Percentiles rank a stretch among this genome's conserved stretches.
Evolutionary conservation across 2,888 invertebrate species (phyloP).

Genomic region (Molorchus minor): DNA sequence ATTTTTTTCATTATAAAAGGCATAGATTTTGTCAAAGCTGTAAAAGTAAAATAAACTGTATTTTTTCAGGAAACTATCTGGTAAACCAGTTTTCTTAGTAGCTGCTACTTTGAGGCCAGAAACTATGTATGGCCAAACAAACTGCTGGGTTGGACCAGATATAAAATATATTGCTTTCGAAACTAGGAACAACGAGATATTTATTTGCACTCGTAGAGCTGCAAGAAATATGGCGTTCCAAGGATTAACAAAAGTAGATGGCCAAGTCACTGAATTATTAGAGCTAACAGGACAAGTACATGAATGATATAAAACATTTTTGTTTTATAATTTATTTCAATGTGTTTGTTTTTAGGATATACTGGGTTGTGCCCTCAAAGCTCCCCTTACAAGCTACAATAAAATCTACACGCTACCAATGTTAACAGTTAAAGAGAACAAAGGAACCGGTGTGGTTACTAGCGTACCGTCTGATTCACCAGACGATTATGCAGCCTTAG

Average conservation of each 20-base stretch:
- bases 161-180: slow-evolving; percentile 91
- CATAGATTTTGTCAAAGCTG: too few species aligned
- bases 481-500: slow-evolving; percentile 96
- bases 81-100: slow-evolving; percentile 80
- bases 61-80: slow-evolving; percentile 64
- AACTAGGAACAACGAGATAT: slow-evolving; percentile 77
- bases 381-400: slow-evolving; percentile 85
- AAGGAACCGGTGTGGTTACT: slow-evolving; percentile 97
- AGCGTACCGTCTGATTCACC: slow-evolving; percentile 99
- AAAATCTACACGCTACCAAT: slow-evolving; percentile 94
- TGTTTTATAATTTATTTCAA: background rate
- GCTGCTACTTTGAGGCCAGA: slow-evolving; percentile 98
- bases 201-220: slow-evolving; percentile 86
- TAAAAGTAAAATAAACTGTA: too few species aligned
- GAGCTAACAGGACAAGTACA: slow-evolving; percentile 75
- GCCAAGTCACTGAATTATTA: slow-evolving; percentile 75
- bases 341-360: slow-evolving; percentile 68
- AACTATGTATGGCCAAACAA: slow-evolving; percentile 99
- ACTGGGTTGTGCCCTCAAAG: slow-evolving; percentile 83
- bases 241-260: slow-evolving; percentile 84
- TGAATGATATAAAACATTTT: slow-evolving; percentile 6
- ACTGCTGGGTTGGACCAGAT: slow-evolving; percentile 97
- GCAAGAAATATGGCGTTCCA: slow-evolving; percentile 97
- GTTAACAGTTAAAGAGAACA: slow-evolving; percentile 97
- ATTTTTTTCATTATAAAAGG: too few species aligned